Base-by-base conservation (phyloP, 1,140 invertebrate genomes). In the Lepidotrigona ventralis region DNA sequence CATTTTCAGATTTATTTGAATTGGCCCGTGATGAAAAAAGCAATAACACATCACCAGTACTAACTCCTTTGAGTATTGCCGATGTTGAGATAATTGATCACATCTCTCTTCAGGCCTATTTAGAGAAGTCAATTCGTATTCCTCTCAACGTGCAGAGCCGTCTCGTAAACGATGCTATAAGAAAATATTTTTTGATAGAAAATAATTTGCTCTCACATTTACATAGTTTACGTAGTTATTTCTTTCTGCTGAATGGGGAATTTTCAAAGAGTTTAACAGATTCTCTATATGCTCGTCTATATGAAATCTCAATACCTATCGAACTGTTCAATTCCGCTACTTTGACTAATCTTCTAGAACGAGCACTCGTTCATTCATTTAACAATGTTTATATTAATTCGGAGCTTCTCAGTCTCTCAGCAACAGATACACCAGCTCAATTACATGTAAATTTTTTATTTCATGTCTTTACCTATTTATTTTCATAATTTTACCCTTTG, bases 231-330 rank as follows among this genome's bases (percentile, higher is more conserved):
- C 94, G 96, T 17, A 96, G 96, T 88, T 97, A 96, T 77, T 97
- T 96, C 90, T 97, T 97, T 84, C 88, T 97, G 15, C 93, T 97
- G 91, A 97, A 97, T 86, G 97, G 97, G 1, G 96, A 97, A 90
- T 97, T 97, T 91, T 96, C 96, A 1, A 95, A 95, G 39, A 95
- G 95, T 81, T 95, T 97, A 8, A 96, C 96, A 21, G 94, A 95
- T 21, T 96, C 95, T 68, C 91, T 97, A 26, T 96, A 97, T 83
- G 92, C 94, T 1, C 95, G 96, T 81, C 91, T 97, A 56, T 95
- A 96, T 60, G 93, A 95, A 26, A 95, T 95, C 4, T 90, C 95
- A 3, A 93, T 95, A 85, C 96, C 97, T 0, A 92, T 93, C n/a
- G 96, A 96, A 80, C 88, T 97, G 33, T 95, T 97, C 58, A 97